phyloP scores from a whole-genome alignment of 2,888 invertebrate genomes.

The Cantharis nigra region DNA sequence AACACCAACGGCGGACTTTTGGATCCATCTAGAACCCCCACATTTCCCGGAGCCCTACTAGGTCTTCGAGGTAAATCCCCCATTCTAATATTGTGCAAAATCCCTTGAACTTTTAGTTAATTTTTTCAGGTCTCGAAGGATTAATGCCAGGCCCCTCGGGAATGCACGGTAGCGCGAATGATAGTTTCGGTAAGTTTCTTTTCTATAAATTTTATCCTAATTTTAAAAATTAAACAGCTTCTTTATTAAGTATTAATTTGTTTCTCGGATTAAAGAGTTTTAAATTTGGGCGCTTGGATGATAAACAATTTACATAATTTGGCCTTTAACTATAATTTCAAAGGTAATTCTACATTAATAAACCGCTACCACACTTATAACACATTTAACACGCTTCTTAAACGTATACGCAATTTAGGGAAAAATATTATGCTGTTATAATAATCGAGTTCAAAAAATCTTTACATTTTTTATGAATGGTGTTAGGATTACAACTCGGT shows the following conservation, averaged over 20 bases:
- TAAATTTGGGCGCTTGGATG: background rate
- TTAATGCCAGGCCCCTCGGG: constrained; percentile 87
- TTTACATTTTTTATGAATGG: background rate
- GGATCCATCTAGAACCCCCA: constrained; percentile 70
- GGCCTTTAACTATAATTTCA: background rate
- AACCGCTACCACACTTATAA: background rate
- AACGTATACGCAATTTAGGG: background rate
- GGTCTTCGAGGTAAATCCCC: constrained; percentile 73
- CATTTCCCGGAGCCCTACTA: constrained; percentile 79
- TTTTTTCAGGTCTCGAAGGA: constrained; percentile 65
- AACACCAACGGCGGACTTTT: constrained; percentile 65
- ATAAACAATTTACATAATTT: background rate
- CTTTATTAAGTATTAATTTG: background rate
- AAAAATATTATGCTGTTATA: background rate
- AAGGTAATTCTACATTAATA: background rate
- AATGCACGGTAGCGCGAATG: constrained; percentile 70
- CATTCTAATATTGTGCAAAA: background rate
- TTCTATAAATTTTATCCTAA: background rate
- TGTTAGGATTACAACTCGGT: background rate
- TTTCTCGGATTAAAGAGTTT: background rate
- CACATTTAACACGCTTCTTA: background rate
- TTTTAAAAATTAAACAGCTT: background rate
- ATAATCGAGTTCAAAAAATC: background rate
- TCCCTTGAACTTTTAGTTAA: constrained; percentile 4
- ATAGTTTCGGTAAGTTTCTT: constrained; percentile 71